Base-by-base conservation (phyloP, 2,888 invertebrate genomes). In the Itoplectis maculator region DNA sequence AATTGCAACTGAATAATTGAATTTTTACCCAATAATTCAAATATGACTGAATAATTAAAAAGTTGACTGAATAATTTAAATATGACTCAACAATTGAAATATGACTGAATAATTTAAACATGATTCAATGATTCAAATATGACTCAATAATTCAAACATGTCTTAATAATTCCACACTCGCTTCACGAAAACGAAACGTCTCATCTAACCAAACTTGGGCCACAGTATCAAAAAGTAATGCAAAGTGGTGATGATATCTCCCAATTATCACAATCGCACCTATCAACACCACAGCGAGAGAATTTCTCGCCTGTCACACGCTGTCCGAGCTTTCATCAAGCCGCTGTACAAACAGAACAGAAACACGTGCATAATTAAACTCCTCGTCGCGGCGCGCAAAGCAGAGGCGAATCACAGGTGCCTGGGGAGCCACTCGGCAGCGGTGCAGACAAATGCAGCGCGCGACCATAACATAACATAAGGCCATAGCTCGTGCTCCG, bases 401-500 rank as follows among this genome's bases (percentile, higher is more conserved):
- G 18, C 4, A 5, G n/a, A 1, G n/a, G 13, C 47, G 18, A 51
- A 51, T 29, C 29, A 18, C 18, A 18, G 18, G 18, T 5, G 49
- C 18, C 9, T 23, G 13, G 5, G 29, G 3, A n/a, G 29, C 4
- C 29, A 13, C 0, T 13, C 29, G 15, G 59, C 68, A 35, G 42
- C 45, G 49, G 45, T 77, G 23, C 20, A 72, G 45, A 47, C 75
- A 72, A 49, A 72, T 68, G 59, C 61, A 59, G 61, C 72, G 8
- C 45, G 8, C 45, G 65, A 63, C 56, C 47, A 76, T 65, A n/a
- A 75, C 78, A 54, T 69, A 61, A n/a, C n/a, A n/a, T n/a, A n/a
- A n/a, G 72, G 75, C 54, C 29, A 5, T 45, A 45, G 45, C 74
- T 79, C 82, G 75, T 29, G 75, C 35, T 42, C 40, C n/a, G 54